phyloP scores from a whole-genome alignment of 2,888 invertebrate species.

The Erpobdella octoculata region DNA sequence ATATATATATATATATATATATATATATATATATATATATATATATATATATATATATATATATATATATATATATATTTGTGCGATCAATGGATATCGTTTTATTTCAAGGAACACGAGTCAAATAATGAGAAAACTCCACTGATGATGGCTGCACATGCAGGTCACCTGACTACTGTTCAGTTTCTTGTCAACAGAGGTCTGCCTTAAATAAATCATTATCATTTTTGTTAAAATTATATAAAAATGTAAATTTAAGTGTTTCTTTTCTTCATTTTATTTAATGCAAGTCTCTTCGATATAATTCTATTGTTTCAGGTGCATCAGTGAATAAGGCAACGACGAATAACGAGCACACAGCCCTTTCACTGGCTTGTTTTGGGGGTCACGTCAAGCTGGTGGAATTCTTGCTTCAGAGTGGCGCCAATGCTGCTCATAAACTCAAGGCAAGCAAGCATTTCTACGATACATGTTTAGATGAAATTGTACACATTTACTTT shows the following conservation, averaged over 20 bases:
- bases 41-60: too few relatives aligned
- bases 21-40: neutral
- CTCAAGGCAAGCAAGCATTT: slow-evolving; percentile 3
- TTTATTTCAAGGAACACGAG: slow-evolving; percentile 64
- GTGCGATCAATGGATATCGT: too few relatives aligned
- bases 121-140: slow-evolving; percentile 86
- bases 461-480: too few relatives aligned
- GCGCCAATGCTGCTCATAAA: slow-evolving; percentile 62
- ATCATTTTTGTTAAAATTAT: too few relatives aligned
- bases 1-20: neutral
- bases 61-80: too few relatives aligned
- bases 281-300: too few relatives aligned
- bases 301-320: slow-evolving; percentile 47
- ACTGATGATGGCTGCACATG: slow-evolving; percentile 95
- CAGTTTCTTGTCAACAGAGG: slow-evolving; percentile 48
- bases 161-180: slow-evolving; percentile 90
- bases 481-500: neutral
- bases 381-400: slow-evolving; percentile 96
- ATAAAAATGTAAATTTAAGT: too few relatives aligned
- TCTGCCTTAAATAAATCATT: neutral
- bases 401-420: slow-evolving; percentile 77
- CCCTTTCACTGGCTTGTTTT: slow-evolving; percentile 92
- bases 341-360: slow-evolving; percentile 79
- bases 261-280: too few relatives aligned
- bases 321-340: slow-evolving; percentile 89